Evolutionary conservation across 2,797 vertebrate species (phyloP).

Genomic region (Falco novaeseelandiae): DNA sequence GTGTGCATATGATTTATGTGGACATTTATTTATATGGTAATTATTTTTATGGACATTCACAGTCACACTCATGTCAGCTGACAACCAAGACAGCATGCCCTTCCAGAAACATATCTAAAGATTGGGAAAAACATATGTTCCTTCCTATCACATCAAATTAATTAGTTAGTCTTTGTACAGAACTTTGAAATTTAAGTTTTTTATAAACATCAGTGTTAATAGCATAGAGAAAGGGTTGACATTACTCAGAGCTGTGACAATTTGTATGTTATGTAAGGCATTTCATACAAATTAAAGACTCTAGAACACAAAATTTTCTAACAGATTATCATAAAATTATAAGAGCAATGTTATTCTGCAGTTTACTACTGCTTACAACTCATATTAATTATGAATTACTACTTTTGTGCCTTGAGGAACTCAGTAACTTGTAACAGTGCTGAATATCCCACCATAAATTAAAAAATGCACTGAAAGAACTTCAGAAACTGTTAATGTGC

Average conservation of each 20-base stretch:
- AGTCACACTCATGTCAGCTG: neutral
- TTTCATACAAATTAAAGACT: neutral
- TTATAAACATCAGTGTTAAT: neutral
- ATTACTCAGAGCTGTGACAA: neutral
- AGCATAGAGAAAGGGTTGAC: neutral
- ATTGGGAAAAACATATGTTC: neutral
- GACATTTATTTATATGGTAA: neutral
- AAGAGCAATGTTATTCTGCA: neutral
- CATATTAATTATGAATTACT: slow-evolving; percentile 7
- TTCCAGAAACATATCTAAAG: neutral
- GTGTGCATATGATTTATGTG: neutral
- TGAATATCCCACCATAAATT: neutral
- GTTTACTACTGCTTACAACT: slow-evolving; percentile 31
- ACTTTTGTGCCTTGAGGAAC: neutral
- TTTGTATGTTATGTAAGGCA: neutral
- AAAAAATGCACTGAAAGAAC: neutral
- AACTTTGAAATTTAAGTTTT: neutral
- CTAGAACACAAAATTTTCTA: neutral
- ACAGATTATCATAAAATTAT: neutral
- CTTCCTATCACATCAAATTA: neutral
- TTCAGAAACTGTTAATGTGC: neutral
- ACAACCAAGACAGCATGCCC: neutral
- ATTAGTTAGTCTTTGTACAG: neutral
- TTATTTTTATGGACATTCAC: neutral
- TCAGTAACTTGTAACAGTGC: neutral